Evolutionary conservation across 2,113 vertebrate genomes (phyloP).

Genomic region (Datnioides undecimradiatus): DNA sequence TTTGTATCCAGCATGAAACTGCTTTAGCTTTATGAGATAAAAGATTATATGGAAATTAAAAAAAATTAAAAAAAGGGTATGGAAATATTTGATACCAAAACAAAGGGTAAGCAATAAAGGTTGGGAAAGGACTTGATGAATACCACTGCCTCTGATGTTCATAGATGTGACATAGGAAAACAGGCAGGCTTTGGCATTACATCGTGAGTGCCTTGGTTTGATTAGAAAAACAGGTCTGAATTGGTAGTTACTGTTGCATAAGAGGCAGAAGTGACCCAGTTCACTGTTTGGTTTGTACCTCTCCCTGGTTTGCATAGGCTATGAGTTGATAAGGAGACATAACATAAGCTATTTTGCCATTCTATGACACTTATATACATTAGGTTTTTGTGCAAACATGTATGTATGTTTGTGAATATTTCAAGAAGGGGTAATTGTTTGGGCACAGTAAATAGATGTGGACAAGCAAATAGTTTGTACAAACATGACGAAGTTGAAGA

Average conservation of each 20-base stretch:
- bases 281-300: constrained; percentile 48
- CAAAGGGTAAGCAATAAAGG: neutral
- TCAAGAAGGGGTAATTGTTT: neutral
- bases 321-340: constrained; percentile 32
- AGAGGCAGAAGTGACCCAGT: constrained; percentile 50
- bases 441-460: neutral
- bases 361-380: neutral
- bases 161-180: constrained; percentile 56
- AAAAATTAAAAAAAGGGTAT: neutral
- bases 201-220: constrained; percentile 25
- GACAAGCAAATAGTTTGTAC: neutral
- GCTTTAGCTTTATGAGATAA: neutral
- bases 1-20: constrained; percentile 11
- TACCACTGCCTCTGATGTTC: constrained; percentile 37
- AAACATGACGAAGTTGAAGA: neutral
- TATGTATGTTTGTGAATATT: neutral
- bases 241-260: constrained; percentile 49
- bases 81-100: constrained; percentile 13
- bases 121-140: neutral
- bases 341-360: constrained; percentile 9
- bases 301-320: constrained; percentile 17
- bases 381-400: neutral
- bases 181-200: constrained; percentile 11
- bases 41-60: constrained; percentile 19
- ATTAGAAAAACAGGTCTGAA: constrained; percentile 56